Evolutionary conservation across 2,113 vertebrate genomes (phyloP).

Genomic region (Athene noctua): DNA sequence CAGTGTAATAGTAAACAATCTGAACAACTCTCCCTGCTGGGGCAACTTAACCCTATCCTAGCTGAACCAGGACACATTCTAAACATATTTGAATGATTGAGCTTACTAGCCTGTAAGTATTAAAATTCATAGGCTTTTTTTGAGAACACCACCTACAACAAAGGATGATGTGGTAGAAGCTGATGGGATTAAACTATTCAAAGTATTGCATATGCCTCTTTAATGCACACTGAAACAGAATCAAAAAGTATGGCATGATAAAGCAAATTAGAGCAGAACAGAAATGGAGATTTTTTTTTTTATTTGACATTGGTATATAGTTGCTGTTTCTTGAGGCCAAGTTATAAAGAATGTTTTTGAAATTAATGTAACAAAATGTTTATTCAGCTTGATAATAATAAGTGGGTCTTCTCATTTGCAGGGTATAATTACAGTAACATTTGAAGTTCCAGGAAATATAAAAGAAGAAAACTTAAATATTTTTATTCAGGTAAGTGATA

Average conservation of each 20-base stretch:
- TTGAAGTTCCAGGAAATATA: slow-evolving; percentile 86
- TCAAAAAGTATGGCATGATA: background rate
- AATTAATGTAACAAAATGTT: background rate
- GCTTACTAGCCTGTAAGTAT: background rate
- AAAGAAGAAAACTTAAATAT: slow-evolving; percentile 86
- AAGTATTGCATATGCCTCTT: background rate
- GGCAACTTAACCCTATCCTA: no score
- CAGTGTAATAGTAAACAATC: no score
- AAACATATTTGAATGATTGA: background rate
- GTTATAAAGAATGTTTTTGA: background rate
- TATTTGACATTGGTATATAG: background rate
- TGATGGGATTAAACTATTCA: background rate
- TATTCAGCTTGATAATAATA: background rate
- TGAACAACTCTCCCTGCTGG: no score
- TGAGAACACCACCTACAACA: background rate
- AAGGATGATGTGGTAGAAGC: background rate
- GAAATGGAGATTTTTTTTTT: background rate
- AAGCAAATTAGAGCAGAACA: background rate
- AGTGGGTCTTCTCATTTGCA: slow-evolving; percentile 56
- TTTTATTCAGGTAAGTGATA: slow-evolving; percentile 87
- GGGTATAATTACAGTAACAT: slow-evolving; percentile 91
- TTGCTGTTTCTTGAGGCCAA: background rate
- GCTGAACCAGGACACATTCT: background rate
- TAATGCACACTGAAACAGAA: background rate
- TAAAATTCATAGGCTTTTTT: background rate